These are phyloP conservation scores for Margarornis squamiger DNA, from an alignment of 2,797 vertebrate genomes.

Conservation along the genomic window DNA sequence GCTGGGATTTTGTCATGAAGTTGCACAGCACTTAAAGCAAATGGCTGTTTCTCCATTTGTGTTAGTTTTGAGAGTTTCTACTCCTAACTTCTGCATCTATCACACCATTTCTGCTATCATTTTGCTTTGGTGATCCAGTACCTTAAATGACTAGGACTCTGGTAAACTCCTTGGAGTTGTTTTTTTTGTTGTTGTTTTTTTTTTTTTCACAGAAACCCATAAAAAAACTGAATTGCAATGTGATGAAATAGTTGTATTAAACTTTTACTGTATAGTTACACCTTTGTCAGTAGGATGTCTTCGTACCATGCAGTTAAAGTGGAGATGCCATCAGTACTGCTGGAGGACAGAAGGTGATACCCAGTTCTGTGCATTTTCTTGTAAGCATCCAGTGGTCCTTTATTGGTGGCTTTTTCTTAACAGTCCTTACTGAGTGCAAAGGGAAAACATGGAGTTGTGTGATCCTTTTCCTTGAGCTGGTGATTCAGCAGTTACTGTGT, in stretches of 20 bases:
- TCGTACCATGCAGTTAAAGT: not conserved
- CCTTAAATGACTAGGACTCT: not conserved
- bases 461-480: not conserved
- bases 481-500: not conserved
- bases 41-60: not conserved
- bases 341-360: not conserved
- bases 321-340: not conserved
- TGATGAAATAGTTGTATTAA: not conserved
- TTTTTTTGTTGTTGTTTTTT: not conserved
- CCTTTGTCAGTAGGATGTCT: not conserved
- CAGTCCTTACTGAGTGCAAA: not conserved
- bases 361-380: not conserved
- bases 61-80: not conserved
- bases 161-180: not conserved
- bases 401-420: not conserved
- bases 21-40: not conserved
- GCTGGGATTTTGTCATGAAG: not conserved
- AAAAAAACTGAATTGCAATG: not conserved
- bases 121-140: not conserved
- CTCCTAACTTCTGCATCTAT: not conserved
- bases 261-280: not conserved
- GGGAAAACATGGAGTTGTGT: accelerated
- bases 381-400: not conserved
- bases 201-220: not conserved
- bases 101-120: not conserved